Conservation (phyloP, 2,888 invertebrate species). For the Drosophila pseudotakahashii region DNA sequence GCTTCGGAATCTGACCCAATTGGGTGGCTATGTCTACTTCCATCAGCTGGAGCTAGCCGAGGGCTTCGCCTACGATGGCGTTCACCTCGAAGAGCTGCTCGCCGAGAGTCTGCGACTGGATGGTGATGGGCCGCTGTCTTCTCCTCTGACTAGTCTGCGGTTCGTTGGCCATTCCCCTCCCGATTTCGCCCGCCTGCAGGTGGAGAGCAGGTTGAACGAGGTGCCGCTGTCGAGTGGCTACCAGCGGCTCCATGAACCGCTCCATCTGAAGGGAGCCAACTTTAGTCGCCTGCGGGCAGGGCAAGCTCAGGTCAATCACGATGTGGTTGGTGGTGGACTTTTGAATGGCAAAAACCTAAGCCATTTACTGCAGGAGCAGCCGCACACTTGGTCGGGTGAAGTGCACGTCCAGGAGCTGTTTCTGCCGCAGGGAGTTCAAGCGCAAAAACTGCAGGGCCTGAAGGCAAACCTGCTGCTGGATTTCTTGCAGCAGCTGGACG, state of each 20-base stretch:
- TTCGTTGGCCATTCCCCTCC: conserved; percentile 69
- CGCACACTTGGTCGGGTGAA: conserved; percentile 61
- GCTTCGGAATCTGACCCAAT: conserved; percentile 79
- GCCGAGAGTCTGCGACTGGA: conserved; percentile 84
- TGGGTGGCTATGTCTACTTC: conserved; percentile 84
- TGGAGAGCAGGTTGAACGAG: conserved; percentile 83
- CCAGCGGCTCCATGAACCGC: conserved; percentile 69
- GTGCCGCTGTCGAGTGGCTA: conserved; percentile 69
- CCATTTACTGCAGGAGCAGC: conserved; percentile 67
- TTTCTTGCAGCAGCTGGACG: conserved; percentile 73
- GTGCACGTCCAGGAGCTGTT: conserved; percentile 78
- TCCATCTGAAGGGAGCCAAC: conserved; percentile 70
- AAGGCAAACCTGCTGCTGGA: conserved; percentile 74
- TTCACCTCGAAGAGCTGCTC: conserved; percentile 84
- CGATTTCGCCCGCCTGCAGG: conserved; percentile 62
- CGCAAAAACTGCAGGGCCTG: conserved; percentile 83
- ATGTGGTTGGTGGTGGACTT: conserved; percentile 80
- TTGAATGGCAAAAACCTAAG: conserved; percentile 82
- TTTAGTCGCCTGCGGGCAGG: conserved; percentile 77
- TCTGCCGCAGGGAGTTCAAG: conserved; percentile 76
- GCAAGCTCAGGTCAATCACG: conserved; percentile 77
- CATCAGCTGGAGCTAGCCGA: conserved; percentile 82
- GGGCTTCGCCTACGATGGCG: conserved; percentile 83
- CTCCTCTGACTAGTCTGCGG: conserved; percentile 74
- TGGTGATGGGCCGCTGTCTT: conserved; percentile 72